A percentile compares a stretch with the other conserved stretches of the same genome.
Evolutionary conservation across 2,888 invertebrate genomes (phyloP).

Genomic region (Ochropleura leucogaster): DNA sequence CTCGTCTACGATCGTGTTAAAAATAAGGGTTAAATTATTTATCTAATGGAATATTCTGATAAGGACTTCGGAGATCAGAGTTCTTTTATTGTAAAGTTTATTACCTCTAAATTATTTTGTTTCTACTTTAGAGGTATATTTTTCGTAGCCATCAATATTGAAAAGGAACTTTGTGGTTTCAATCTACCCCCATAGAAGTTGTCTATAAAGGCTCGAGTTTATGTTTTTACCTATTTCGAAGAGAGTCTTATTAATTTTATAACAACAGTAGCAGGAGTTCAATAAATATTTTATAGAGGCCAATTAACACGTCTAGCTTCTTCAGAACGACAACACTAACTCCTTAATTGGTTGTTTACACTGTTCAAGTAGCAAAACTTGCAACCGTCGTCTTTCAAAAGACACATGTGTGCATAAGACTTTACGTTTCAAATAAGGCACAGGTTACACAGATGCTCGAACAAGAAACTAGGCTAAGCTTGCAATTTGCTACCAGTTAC

Average conservation of each 20-base stretch:
- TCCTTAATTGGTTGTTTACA: slow-evolving; percentile 31
- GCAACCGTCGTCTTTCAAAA: not conserved
- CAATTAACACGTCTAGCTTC: slow-evolving; percentile 18
- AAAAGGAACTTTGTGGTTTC: not conserved
- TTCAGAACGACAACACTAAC: not conserved
- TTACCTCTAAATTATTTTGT: not conserved
- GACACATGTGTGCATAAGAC: slow-evolving; percentile 2
- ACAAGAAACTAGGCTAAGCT: slow-evolving; percentile 37
- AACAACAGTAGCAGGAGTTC: not conserved
- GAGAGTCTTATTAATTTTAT: not conserved
- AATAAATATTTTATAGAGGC: not conserved
- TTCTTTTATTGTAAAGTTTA: slow-evolving; percentile 4
- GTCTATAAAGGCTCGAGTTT: not conserved
- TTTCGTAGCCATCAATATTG: not conserved
- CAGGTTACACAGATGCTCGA: slow-evolving; percentile 21
- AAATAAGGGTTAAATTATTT: slow-evolving; percentile 43
- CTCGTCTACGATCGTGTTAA: slow-evolving; percentile 59
- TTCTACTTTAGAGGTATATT: not conserved
- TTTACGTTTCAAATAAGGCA: slow-evolving; percentile 17
- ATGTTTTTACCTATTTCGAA: not conserved
- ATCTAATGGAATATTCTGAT: slow-evolving; percentile 28
- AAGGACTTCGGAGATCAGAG: slow-evolving; percentile 1
- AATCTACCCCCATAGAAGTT: not conserved
- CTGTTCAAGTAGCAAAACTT: slow-evolving; percentile 4
- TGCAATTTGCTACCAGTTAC: slow-evolving; percentile 36